Evolutionary conservation across 1,140 invertebrate genomes (phyloP).

Genomic region (Zaprionus camerounensis): DNA sequence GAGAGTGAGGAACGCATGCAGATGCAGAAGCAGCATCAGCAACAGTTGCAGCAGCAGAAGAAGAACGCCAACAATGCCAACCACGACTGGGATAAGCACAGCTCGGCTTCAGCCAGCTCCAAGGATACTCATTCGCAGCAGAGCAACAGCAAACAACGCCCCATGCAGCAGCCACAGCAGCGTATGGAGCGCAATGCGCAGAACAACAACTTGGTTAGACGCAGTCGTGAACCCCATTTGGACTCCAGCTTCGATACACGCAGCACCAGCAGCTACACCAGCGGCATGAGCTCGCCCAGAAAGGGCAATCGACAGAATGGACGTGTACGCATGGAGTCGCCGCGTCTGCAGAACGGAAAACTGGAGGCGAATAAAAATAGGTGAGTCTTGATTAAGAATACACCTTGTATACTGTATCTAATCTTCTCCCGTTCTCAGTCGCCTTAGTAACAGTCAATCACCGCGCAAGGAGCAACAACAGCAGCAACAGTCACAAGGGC

Average conservation of each 20-base stretch:
- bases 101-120: constrained; percentile 66
- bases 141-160: constrained; percentile 21
- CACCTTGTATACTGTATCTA: neutral
- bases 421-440: constrained; percentile 27
- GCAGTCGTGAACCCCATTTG: constrained; percentile 20
- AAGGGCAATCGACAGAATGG: constrained; percentile 67
- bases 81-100: constrained; percentile 75
- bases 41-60: constrained; percentile 20
- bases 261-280: constrained; percentile 64
- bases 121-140: constrained; percentile 65
- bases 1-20: constrained; percentile 68
- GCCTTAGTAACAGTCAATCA: constrained; percentile 61
- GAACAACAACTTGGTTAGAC: constrained; percentile 23
- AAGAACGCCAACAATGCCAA: constrained; percentile 24
- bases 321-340: constrained; percentile 52
- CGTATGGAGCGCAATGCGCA: constrained; percentile 4
- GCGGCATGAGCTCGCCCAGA: constrained; percentile 66
- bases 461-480: constrained; percentile 57
- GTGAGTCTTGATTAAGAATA: constrained; percentile 40
- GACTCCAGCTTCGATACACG: constrained; percentile 61
- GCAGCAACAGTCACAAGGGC: constrained; percentile 30
- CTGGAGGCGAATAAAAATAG: constrained; percentile 60
- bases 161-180: constrained; percentile 32
- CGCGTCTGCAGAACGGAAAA: constrained; percentile 64
- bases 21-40: constrained; percentile 38